Base-by-base conservation (phyloP, 1,140 invertebrate genomes). In the Apolygus lucorum region DNA sequence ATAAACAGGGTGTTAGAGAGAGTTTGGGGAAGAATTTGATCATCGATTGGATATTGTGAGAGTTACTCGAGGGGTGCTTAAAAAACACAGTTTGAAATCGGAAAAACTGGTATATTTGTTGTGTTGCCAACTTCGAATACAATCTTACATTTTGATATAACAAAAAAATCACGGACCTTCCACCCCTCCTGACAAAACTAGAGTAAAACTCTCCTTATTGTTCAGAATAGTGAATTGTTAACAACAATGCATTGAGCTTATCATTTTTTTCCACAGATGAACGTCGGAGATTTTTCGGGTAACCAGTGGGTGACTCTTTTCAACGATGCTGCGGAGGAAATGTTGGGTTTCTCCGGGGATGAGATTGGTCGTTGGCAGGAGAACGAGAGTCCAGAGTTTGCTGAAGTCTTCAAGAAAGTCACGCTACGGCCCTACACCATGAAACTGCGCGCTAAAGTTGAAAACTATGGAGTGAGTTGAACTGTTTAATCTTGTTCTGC, bases 261-360 rank as follows among this genome's bases (percentile, higher is more conserved):
- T 52, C 11, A 13, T 52, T 52, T 13, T 52, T 68, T 75, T 76
- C 76, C 79, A 29, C 75, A 90, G 87, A 79, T 87, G 72, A 88
- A 88, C 75, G 80, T 98, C 42, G 88, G 88, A 0, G 96, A 99
- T 81, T 87, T 82, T 77, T 86, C 88, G 27, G 88, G 85, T 26
- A 87, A 87, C 76, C 86, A 90, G 65, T 98, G 95, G 89, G 86
- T 90, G 0, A 96, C 92, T 13, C 86, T 90, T 52, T 99, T 99
- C 77, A 91, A 88, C 74, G 92, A 96, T 25, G 84, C 87, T 14
- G 93, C 89, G 1, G 93, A 97, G 79, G 82, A 83, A 49, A 78
- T 99, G 62, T 75, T 99, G 0, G 89, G 88, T 0, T 81, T 81
- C n/a, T 82, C 81, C n/a, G 84, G 92, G 1, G 85, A 91, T 70